Percentiles rank a stretch among this genome's conserved stretches.
phyloP scores from a whole-genome alignment of 2,113 vertebrate genomes.

The Nipponia nippon region DNA sequence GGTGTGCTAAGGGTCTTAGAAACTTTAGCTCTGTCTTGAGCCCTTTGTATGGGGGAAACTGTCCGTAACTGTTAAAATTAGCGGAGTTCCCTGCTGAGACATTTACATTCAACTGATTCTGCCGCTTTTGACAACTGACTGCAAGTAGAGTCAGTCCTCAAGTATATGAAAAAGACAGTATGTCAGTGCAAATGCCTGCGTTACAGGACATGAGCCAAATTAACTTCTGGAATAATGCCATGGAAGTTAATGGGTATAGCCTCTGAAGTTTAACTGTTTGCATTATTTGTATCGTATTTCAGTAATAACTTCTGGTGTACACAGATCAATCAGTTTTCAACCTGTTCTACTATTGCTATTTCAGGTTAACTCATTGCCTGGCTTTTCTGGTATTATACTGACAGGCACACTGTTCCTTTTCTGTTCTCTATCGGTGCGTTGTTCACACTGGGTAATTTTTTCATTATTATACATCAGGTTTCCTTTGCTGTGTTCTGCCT shows the following conservation, averaged over 20 bases:
- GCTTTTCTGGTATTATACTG: not conserved
- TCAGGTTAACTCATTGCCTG: not conserved
- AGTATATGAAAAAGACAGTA: not conserved
- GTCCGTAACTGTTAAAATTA: not conserved
- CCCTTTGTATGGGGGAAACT: not conserved
- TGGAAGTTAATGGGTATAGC: not conserved
- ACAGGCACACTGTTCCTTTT: not conserved
- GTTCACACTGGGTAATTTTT: not conserved
- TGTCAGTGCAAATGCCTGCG: not conserved
- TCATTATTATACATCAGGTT: not conserved
- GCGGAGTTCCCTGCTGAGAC: not conserved
- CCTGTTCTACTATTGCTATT: not conserved
- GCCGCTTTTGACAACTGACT: not conserved
- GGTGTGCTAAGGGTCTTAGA: not conserved
- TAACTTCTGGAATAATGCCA: not conserved
- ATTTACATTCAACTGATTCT: not conserved
- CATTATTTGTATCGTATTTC: not conserved
- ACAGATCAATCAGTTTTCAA: not conserved
- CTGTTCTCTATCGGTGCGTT: not conserved
- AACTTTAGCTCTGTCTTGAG: not conserved
- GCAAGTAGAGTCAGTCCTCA: not conserved
- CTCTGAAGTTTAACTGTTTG: not conserved
- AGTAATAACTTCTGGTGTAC: not conserved
- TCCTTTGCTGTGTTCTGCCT: not conserved
- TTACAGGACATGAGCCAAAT: not conserved